phyloP scores from a whole-genome alignment of 2,797 vertebrate species.

The Sebastolobus alascanus region DNA sequence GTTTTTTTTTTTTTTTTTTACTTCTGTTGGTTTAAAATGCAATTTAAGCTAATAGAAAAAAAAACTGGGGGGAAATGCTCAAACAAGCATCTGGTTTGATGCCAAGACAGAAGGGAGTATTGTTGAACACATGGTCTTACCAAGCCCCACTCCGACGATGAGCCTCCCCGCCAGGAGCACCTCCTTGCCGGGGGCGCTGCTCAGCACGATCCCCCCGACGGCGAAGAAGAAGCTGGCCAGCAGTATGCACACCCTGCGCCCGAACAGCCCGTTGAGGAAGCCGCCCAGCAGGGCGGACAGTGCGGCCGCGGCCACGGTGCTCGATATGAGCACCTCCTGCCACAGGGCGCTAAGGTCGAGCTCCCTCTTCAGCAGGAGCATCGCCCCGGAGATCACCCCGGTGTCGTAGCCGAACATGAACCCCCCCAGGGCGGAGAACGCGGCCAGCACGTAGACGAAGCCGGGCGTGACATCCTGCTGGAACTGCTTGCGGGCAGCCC shows the following conservation, averaged over 20 bases:
- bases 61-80: too few species aligned
- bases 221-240: constrained; percentile 93
- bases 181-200: constrained; percentile 90
- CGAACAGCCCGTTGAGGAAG: constrained; percentile 91
- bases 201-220: constrained; percentile 90
- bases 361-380: constrained; percentile 94
- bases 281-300: constrained; percentile 92
- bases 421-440: constrained; percentile 95
- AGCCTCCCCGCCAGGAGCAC: constrained; percentile 91
- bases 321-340: constrained; percentile 96
- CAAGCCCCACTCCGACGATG: constrained; percentile 94
- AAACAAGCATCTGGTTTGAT: background rate
- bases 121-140: constrained; percentile 70
- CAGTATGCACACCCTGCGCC: constrained; percentile 93
- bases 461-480: constrained; percentile 93
- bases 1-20: too few species aligned
- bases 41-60: background rate
- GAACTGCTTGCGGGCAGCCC: constrained; percentile 96
- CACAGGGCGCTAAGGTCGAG: constrained; percentile 92
- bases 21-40: too few species aligned
- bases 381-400: constrained; percentile 96
- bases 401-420: constrained; percentile 98
- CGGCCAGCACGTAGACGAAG: constrained; percentile 93
- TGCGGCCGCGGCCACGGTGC: constrained; percentile 94
- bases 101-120: background rate